phyloP scores from a whole-genome alignment of 2,113 vertebrate species.

The Chinchilla lanigera region DNA sequence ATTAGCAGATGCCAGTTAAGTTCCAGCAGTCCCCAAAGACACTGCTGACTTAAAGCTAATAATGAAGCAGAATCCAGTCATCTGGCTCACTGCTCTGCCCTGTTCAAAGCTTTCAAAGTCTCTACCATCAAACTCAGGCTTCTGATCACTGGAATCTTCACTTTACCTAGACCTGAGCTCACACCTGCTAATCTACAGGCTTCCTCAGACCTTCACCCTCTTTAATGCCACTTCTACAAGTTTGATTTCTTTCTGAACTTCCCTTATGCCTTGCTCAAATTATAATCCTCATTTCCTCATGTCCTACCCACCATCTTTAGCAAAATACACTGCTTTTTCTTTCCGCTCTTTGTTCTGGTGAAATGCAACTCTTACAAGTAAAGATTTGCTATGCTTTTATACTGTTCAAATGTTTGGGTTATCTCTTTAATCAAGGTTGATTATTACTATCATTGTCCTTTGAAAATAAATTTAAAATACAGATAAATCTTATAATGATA shows the following conservation, averaged over 20 bases:
- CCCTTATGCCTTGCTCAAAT: background rate
- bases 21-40: background rate
- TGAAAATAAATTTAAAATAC: background rate
- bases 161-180: background rate
- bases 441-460: background rate
- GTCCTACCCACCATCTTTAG: background rate
- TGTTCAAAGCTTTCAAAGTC: background rate
- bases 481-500: background rate
- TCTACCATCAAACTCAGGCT: background rate
- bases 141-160: background rate
- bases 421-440: background rate
- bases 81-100: background rate
- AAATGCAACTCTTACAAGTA: background rate
- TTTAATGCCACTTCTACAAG: background rate
- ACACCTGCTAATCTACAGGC: background rate
- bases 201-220: background rate
- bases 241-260: background rate
- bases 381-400: background rate
- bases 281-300: background rate
- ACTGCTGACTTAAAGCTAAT: background rate
- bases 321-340: background rate
- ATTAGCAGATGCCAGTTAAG: background rate
- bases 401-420: background rate
- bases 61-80: background rate
- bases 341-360: background rate